A percentile compares a stretch with the other conserved stretches of the same genome.
phyloP scores from a whole-genome alignment of 2,113 vertebrate genomes.

The Sorex fumeus region DNA sequence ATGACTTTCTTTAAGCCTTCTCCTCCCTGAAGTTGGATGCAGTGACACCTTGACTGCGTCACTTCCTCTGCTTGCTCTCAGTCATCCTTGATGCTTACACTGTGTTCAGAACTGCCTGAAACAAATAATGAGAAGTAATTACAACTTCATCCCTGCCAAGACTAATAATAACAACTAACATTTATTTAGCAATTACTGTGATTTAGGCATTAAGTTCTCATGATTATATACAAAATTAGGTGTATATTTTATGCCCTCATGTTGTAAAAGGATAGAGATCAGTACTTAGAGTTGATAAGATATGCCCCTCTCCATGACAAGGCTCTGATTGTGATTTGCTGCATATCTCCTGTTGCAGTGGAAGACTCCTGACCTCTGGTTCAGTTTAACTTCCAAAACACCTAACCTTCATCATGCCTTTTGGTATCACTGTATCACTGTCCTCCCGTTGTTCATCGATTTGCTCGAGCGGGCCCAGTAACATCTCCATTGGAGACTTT shows the following conservation, averaged over 20 bases:
- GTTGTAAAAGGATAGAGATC: neutral
- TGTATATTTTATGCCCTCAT: slow-evolving; percentile 1
- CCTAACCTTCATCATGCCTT: neutral
- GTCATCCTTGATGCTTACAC: neutral
- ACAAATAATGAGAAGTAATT: neutral
- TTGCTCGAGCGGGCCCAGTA: too few species aligned
- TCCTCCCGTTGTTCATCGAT: too few species aligned
- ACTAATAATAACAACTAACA: neutral
- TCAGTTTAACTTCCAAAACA: neutral
- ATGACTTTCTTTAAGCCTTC: neutral
- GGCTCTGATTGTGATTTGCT: neutral
- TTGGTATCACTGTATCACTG: too few species aligned
- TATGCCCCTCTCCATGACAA: neutral
- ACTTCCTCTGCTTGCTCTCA: neutral
- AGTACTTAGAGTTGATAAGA: neutral
- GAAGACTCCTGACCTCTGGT: neutral
- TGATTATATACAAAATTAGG: neutral
- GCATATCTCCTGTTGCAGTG: neutral
- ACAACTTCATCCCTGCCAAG: neutral
- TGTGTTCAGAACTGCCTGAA: slow-evolving; percentile 1
- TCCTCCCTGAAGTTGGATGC: neutral
- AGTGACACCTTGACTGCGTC: neutral
- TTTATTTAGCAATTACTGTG: slow-evolving; percentile 18
- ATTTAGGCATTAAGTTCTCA: slow-evolving; percentile 36
- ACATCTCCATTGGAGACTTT: too few species aligned